A percentile compares a stretch with the other conserved stretches of the same genome.
phyloP scores from a whole-genome alignment of 2,888 invertebrate species.

The Notodonta ziczac region DNA sequence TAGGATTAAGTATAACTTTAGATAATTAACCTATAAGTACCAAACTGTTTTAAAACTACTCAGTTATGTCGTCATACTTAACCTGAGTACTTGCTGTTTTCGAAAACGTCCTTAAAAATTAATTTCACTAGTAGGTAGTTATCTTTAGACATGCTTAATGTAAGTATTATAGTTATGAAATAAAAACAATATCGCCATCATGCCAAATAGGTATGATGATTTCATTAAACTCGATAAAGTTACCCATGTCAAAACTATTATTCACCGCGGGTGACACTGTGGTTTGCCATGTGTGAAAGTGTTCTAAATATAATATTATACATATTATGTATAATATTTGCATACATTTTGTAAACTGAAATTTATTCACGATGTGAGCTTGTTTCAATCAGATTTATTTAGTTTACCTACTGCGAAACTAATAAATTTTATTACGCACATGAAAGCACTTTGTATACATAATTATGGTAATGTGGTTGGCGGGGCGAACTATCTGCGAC shows the following conservation, averaged over 20 bases:
- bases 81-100: no score
- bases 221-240: neutral
- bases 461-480: conserved; percentile 24
- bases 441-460: conserved; percentile 18
- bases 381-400: conserved; percentile 44
- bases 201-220: neutral
- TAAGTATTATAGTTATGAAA: no score
- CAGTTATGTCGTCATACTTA: no score
- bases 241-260: neutral
- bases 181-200: no score
- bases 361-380: conserved; percentile 28
- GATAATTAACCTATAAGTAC: no score
- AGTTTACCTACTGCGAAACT: conserved; percentile 21
- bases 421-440: conserved; percentile 35
- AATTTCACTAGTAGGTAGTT: no score
- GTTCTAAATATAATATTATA: neutral
- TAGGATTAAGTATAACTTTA: no score
- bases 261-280: neutral
- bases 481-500: conserved; percentile 9
- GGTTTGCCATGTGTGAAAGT: neutral
- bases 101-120: no score
- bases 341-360: conserved; percentile 38
- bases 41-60: no score
- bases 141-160: no score
- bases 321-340: conserved; percentile 30